These are phyloP conservation scores for Eurypyga helias DNA, from an alignment of 2,113 vertebrate species.

Conservation along the genomic window DNA sequence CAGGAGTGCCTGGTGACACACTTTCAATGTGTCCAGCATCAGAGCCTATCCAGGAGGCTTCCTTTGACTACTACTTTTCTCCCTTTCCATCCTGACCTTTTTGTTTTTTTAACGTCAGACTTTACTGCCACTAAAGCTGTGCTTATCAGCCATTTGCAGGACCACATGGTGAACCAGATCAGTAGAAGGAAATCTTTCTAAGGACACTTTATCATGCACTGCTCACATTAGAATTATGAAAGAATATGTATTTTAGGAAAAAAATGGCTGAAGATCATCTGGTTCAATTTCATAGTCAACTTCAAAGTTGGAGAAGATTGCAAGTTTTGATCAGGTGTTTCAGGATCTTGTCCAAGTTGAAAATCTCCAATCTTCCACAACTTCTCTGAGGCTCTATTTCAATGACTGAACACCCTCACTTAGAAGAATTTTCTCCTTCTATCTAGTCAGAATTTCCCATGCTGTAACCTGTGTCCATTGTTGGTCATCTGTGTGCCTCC, in stretches of 20 bases:
- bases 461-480: background rate
- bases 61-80: background rate
- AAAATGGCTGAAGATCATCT: background rate
- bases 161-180: accelerated
- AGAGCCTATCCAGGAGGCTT: background rate
- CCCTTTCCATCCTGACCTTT: background rate
- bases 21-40: background rate
- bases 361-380: background rate
- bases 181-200: background rate
- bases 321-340: background rate
- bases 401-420: background rate
- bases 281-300: background rate
- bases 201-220: background rate
- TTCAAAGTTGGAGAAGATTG: background rate
- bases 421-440: background rate
- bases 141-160: background rate
- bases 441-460: background rate
- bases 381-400: background rate
- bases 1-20: background rate
- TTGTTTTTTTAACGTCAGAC: background rate
- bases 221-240: background rate
- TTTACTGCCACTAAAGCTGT: background rate
- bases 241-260: background rate
- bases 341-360: background rate
- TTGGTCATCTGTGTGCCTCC: background rate